Base-by-base conservation (phyloP, 1,140 invertebrate genomes). In the Papilio polytes region DNA sequence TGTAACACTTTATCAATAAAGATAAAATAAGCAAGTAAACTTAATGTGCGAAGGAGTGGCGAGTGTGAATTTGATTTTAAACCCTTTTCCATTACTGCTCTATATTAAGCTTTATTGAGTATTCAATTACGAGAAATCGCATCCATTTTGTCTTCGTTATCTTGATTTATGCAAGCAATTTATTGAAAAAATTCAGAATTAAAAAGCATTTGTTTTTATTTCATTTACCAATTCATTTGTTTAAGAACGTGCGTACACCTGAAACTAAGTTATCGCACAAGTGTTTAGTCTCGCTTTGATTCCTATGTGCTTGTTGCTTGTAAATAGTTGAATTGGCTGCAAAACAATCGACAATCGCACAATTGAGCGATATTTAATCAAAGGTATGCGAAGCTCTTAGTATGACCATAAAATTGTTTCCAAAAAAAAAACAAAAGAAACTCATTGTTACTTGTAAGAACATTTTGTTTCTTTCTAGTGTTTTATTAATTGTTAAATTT, bases 1-100 rank as follows among this genome's bases (percentile, higher is more conserved):
- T 31, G 44, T 26, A 46, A 76, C 41, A 26, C 20, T 44, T 76
- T 76, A 48, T 76, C 20, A 51, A 76, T 76, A 76, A 76, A 76
- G 44, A 76, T 76, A 76, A 51, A 74, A 31, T 51, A 51, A 48
- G 20, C 20, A 74, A 22, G 44, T 1, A 76, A 26, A 53, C 46
- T 48, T 53, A 51, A 76, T 48, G 41, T 46, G 20, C 22, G 4
- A 22, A 51, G 46, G 74, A 46, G 46, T 46, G 74, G 46, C 18
- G 3, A 51, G 63, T 70, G 63, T 70, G 26, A 63, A 63, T 26
- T 26, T 13, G 59, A 63, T 63, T 74, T 74, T 76, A 76, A 76
- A 20, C 3, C 9, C n/a, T 31, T 76, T 76, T 31, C 36, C 9
- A 51, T 74, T 51, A 22, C 20, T 51, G 74, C 44, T n/a, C 46